Base-by-base conservation (phyloP, 2,113 vertebrate genomes). In the Numenius arquata region DNA sequence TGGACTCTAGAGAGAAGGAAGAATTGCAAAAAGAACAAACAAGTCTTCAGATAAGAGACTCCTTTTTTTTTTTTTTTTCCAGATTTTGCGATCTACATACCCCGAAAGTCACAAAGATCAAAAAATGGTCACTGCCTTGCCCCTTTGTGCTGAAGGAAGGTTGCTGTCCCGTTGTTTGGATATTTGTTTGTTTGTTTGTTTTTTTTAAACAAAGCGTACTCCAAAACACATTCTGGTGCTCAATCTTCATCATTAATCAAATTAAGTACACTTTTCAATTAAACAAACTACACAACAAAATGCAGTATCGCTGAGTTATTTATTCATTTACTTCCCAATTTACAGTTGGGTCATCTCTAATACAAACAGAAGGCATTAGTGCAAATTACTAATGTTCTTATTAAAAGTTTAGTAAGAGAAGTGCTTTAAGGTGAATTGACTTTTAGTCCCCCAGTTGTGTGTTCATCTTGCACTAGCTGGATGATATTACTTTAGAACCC, bases 341-440 rank as follows among this genome's bases (percentile, higher is more conserved):
- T 78, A 62, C 32, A 90, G 36, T 73, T 75, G 26, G 40, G 21
- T 82, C 45, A 94, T 86, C 47, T 88, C 48, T 40, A 79, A 89
- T 84, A 89, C 29, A 87, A 93, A 93, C n/a, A 91, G 58, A 81
- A 95, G 43, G 79, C 45, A 93, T 81, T 85, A 95, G 43, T 67
- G 56, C 19, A 90, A 95, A 95, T 88, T 91, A 88, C 58, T 91
- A 83, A 92, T 84, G 66, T 53, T 90, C 81, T 93, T 94, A 89
- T 66, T 84, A 80, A 93, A 94, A 89, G 23, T 82, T 90, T 89
- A 92, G 82, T 78, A 84, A 85, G n/a, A 85, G 34, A 89, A 93
- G 55, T 82, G 41, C 43, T 92, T 95, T 52, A 66, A 86, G 52
- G 56, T 55, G 61, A 80, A 75, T 27, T 92, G 71, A 95, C 70